phyloP scores from a whole-genome alignment of 2,888 invertebrate species.

The Volucella bombylans region DNA sequence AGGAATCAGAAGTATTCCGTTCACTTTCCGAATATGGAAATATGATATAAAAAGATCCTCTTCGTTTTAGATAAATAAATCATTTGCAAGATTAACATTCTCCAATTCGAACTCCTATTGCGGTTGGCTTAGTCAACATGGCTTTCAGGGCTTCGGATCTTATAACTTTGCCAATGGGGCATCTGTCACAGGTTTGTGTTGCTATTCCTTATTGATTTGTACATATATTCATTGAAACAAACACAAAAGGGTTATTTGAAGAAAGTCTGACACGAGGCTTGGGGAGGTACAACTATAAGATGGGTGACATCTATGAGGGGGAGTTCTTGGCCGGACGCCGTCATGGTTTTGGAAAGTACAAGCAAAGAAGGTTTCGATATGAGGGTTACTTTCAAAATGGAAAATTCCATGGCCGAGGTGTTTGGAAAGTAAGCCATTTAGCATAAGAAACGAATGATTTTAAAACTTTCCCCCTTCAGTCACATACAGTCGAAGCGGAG shows the following conservation, averaged over 20 bases:
- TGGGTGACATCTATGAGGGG: slow-evolving; percentile 42
- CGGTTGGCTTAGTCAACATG: slow-evolving; percentile 38
- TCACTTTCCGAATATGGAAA: not conserved
- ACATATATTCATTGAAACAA: not conserved
- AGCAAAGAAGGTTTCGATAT: slow-evolving; percentile 22
- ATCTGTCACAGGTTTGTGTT: slow-evolving; percentile 20
- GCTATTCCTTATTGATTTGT: not conserved
- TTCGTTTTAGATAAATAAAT: slow-evolving; percentile 24
- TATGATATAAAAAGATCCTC: not conserved
- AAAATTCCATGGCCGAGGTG: slow-evolving; percentile 48
- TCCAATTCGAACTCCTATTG: slow-evolving; percentile 27
- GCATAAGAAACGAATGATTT: no score
- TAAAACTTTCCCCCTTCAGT: not conserved
- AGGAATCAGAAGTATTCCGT: not conserved
- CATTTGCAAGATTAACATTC: slow-evolving; percentile 41
- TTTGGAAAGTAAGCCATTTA: slow-evolving; percentile 30
- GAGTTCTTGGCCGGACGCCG: slow-evolving; percentile 40
- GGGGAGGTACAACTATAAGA: slow-evolving; percentile 12
- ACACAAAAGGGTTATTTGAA: slow-evolving; percentile 39
- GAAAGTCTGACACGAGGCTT: slow-evolving; percentile 9
- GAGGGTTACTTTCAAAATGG: slow-evolving; percentile 46
- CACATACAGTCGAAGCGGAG: slow-evolving; percentile 12
- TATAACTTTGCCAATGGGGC: slow-evolving; percentile 34
- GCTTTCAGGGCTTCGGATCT: slow-evolving; percentile 52
- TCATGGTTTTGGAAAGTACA: slow-evolving; percentile 48